phyloP scores from a whole-genome alignment of 2,797 vertebrate genomes.

The Hyperoplus immaculatus region DNA sequence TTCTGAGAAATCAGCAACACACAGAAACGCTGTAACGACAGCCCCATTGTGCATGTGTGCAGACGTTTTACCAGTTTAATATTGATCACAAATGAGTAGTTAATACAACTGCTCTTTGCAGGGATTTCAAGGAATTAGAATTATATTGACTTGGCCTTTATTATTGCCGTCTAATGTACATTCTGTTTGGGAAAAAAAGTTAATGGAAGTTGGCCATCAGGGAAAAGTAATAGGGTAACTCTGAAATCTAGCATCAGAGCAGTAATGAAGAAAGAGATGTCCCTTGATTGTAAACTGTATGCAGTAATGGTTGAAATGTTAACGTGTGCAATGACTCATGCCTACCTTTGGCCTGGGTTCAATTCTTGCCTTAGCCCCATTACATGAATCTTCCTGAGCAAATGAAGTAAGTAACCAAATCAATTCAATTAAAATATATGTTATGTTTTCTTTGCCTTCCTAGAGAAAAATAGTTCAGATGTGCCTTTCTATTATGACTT shows the following conservation, averaged over 20 bases:
- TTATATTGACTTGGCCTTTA: slow-evolving; percentile 17
- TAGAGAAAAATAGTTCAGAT: slow-evolving; percentile 25
- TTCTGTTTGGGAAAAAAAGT: slow-evolving; percentile 34
- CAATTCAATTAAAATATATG: slow-evolving; percentile 62
- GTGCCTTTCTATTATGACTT: slow-evolving; percentile 61
- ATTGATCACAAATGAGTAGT: slow-evolving; percentile 7
- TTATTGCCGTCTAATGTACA: background rate
- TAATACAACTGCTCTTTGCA: slow-evolving; percentile 32
- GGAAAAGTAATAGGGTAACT: slow-evolving; percentile 35
- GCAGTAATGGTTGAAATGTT: slow-evolving; percentile 52
- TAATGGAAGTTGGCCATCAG: slow-evolving; percentile 56
- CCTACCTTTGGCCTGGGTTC: slow-evolving; percentile 58
- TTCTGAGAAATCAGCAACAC: background rate
- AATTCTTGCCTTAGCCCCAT: slow-evolving; percentile 42
- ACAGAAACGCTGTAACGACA: background rate
- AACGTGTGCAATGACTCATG: slow-evolving; percentile 61
- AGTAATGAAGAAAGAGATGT: slow-evolving; percentile 65
- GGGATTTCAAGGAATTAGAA: slow-evolving; percentile 40
- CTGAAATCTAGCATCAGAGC: slow-evolving; percentile 22
- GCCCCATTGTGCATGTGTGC: background rate
- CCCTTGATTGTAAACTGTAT: slow-evolving; percentile 41
- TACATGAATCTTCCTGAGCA: slow-evolving; percentile 43
- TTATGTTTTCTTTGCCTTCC: slow-evolving; percentile 46
- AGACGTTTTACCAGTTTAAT: background rate
- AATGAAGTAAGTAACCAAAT: slow-evolving; percentile 62